Percentiles rank a stretch among this genome's conserved stretches.
phyloP scores from a whole-genome alignment of 2,113 vertebrate genomes.

The Dicrurus megarhynchus region DNA sequence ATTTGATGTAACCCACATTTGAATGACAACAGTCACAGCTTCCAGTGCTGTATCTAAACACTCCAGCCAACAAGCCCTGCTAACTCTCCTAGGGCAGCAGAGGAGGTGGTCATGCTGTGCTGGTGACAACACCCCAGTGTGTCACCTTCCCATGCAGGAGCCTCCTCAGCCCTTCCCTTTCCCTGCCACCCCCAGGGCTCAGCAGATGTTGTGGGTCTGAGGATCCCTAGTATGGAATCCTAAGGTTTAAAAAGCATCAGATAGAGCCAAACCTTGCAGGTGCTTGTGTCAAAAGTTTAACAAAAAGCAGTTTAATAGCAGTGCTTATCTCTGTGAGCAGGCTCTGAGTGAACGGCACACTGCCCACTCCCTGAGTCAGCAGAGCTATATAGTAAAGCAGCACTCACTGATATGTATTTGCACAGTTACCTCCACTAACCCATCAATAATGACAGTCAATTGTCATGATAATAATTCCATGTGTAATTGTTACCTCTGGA shows the following conservation, averaged over 20 bases:
- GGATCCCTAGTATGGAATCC: not conserved
- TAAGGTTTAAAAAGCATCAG: not conserved
- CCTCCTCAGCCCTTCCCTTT: not conserved
- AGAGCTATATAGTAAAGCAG: not conserved
- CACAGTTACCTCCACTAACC: not conserved
- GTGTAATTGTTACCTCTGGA: not conserved
- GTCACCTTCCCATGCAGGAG: not conserved
- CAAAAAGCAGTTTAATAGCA: not conserved
- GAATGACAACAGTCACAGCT: not conserved
- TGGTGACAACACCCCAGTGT: not conserved
- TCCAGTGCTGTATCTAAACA: not conserved
- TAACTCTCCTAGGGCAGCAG: not conserved
- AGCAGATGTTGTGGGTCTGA: not conserved
- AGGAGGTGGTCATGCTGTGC: fast-evolving
- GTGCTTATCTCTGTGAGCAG: not conserved
- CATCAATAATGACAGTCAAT: not conserved
- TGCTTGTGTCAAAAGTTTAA: not conserved
- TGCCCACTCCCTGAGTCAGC: not conserved
- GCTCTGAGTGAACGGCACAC: not conserved
- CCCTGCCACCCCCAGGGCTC: not conserved
- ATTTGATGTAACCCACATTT: not conserved
- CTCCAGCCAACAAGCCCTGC: not conserved
- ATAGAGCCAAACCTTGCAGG: not conserved
- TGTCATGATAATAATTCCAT: not conserved
- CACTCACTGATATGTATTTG: not conserved